Conservation (phyloP, 2,888 invertebrate genomes). For the Elegia similella region DNA sequence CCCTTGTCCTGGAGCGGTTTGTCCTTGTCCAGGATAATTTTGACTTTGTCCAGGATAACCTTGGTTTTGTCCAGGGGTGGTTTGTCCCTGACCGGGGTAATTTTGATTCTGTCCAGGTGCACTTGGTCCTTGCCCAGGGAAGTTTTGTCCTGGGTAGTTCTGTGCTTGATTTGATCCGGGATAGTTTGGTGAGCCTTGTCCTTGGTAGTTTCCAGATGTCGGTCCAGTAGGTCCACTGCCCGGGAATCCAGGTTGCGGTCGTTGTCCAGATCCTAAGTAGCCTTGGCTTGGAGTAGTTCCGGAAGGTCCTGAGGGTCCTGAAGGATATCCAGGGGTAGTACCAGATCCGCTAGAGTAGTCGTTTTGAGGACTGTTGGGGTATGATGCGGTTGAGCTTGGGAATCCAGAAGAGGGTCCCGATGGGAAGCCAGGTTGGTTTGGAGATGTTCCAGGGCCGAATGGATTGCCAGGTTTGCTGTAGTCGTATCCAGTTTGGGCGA, state of each 20-base stretch:
- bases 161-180: slow-evolving; percentile 27
- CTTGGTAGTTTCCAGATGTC: slow-evolving; percentile 28
- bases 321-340: slow-evolving; percentile 27
- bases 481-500: slow-evolving; percentile 86
- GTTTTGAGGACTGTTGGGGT: slow-evolving; percentile 42
- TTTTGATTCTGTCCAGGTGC: slow-evolving; percentile 10
- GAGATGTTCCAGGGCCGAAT: slow-evolving; percentile 63
- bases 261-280: slow-evolving; percentile 40
- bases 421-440: slow-evolving; percentile 47
- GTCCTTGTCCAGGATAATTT: slow-evolving; percentile 26
- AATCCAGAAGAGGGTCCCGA: slow-evolving; percentile 46
- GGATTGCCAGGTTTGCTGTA: slow-evolving; percentile 87
- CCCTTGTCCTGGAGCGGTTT: slow-evolving; percentile 24
- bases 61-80: slow-evolving; percentile 31
- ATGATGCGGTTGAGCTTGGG: slow-evolving; percentile 49
- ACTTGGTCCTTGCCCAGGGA: slow-evolving; percentile 16
- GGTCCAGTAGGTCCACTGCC: slow-evolving; percentile 19
- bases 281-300: slow-evolving; percentile 34
- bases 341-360: slow-evolving; percentile 43
- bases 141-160: slow-evolving; percentile 28
- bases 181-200: slow-evolving; percentile 30
- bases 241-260: slow-evolving; percentile 40
- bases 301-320: slow-evolving; percentile 41
- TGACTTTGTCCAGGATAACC: slow-evolving; percentile 41
- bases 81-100: slow-evolving; percentile 16